Base-by-base conservation (phyloP, 2,797 vertebrate species). In the Parambassis ranga region DNA sequence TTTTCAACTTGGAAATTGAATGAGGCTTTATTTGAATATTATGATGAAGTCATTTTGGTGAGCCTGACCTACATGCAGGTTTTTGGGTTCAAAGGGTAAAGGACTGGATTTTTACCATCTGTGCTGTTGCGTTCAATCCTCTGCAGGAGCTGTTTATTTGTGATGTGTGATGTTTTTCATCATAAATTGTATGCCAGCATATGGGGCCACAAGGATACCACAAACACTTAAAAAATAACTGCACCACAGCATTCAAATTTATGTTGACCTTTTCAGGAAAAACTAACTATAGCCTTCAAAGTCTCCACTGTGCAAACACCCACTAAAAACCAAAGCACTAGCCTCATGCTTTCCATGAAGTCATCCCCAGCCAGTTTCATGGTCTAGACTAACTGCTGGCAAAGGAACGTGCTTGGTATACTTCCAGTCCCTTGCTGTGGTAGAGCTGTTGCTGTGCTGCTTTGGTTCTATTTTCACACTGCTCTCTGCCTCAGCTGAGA, bases 381-480 rank as follows among this genome's bases (percentile, higher is more conserved):
- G 64, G 81, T 89, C 82, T 73, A 70, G 75, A 83, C 80, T 61
- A 71, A 70, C 57, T 81, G 47, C 83, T 89, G 89, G 79, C 84
- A 86, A 76, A 74, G 61, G 57, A 74, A 62, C 51, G 22, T 61
- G 77, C 53, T 72, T 82, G 60, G 44, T 65, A 6, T 26, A 49
- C 41, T 5, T 57, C 82, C 84, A 85, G 37, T 44, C 49, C 37
- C 65, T 62, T 23, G 43, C 79, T 84, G 71, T 82, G 83, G 82
- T 81, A 64, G 73, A 76, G 55, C 75, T 66, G 50, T 28, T 61
- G 70, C 55, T 65, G 39, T 20, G 13, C 62, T 63, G 43, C 60
- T 77, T 35, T 27, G 37, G 35, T 59, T 69, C 24, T 63, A 48
- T 59, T 78, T 67, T 35, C 51, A 60, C 39, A 24, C 53, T 24